phyloP scores from a whole-genome alignment of 2,113 vertebrate species.

The Meriones unguiculatus region DNA sequence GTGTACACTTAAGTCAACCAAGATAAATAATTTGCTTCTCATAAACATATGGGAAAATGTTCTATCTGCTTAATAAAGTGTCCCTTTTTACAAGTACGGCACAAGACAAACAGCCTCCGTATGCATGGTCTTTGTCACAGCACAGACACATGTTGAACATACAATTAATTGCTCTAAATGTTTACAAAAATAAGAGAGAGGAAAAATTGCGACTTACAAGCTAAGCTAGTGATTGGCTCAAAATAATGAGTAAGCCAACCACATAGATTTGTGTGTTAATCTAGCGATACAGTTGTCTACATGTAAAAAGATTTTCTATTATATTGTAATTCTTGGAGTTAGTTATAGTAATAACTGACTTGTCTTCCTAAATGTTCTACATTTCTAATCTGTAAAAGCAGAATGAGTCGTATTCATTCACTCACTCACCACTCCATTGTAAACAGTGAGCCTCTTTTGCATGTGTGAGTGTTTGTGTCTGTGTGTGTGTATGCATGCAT shows the following conservation, averaged over 20 bases:
- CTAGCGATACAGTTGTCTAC: not conserved
- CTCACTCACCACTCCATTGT: not conserved
- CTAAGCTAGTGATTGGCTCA: slow-evolving; percentile 27
- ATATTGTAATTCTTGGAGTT: not conserved
- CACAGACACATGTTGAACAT: slow-evolving; percentile 43
- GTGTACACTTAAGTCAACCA: not conserved
- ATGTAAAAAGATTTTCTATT: not conserved
- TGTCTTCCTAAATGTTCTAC: slow-evolving; percentile 17
- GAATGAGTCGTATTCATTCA: not conserved
- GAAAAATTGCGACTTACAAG: slow-evolving; percentile 39
- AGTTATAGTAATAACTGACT: not conserved
- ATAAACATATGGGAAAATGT: slow-evolving; percentile 29
- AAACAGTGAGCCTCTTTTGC: not conserved
- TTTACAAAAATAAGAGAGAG: slow-evolving; percentile 31
- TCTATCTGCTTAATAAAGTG: not conserved
- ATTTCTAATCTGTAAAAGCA: not conserved
- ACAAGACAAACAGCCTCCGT: not conserved
- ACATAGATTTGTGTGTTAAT: not conserved
- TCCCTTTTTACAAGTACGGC: not conserved
- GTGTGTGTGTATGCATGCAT: not conserved
- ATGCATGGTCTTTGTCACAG: not conserved
- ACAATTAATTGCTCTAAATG: not conserved
- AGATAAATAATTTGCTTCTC: slow-evolving; percentile 3
- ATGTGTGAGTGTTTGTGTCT: not conserved
- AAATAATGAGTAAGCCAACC: not conserved